A percentile compares a stretch with the other conserved stretches of the same genome.
phyloP scores from a whole-genome alignment of 2,797 vertebrate species.

The Setipinna tenuifilis region DNA sequence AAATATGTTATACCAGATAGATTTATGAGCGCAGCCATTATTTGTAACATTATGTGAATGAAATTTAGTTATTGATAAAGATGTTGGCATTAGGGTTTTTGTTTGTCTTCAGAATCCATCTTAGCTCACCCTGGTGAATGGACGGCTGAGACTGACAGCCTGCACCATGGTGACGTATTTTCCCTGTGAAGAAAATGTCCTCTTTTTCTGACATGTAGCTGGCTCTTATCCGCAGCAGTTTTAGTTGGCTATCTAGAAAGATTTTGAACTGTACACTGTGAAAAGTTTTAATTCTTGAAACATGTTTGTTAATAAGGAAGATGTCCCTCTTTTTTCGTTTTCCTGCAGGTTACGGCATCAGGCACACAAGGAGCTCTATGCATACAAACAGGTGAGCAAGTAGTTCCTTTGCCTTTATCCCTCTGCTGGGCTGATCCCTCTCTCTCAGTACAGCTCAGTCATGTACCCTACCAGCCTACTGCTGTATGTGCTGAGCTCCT shows the following conservation, averaged over 20 bases:
- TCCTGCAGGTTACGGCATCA: constrained; percentile 93
- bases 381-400: constrained; percentile 95
- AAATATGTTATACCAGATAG: neutral
- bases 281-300: neutral
- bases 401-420: neutral
- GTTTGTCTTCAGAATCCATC: neutral
- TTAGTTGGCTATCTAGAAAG: neutral
- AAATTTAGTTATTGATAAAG: neutral
- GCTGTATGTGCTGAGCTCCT: neutral
- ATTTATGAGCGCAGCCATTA: neutral
- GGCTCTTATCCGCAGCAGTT: neutral
- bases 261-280: neutral
- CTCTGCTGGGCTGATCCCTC: neutral
- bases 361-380: constrained; percentile 98
- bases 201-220: neutral
- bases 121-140: neutral
- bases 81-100: neutral
- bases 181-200: neutral
- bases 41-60: neutral
- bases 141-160: neutral
- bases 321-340: constrained; percentile 57
- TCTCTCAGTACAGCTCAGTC: neutral
- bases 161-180: neutral
- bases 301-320: constrained; percentile 52
- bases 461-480: neutral